Percentiles rank a stretch among this genome's conserved stretches.
These are phyloP conservation scores for Gymnarchus niloticus DNA, from an alignment of 2,113 vertebrate genomes.

Conservation along the genomic window DNA sequence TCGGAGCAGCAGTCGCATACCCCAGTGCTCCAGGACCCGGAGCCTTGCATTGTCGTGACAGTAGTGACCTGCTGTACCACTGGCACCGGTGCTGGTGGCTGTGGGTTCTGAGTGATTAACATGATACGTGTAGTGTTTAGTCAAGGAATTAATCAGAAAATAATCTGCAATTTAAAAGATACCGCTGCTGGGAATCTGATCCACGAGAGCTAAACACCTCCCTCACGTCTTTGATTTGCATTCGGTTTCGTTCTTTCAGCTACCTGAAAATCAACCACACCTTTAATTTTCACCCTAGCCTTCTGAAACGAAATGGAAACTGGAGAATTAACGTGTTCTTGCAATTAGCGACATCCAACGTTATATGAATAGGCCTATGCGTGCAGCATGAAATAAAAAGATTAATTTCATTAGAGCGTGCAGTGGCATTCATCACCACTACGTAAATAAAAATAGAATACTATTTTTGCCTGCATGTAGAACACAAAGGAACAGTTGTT, in stretches of 20 bases:
- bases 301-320: neutral
- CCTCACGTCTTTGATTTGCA: neutral
- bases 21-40: slow-evolving; percentile 49
- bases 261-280: neutral
- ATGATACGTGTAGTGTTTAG: neutral
- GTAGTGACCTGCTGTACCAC: slow-evolving; percentile 37
- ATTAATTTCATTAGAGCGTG: neutral
- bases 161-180: neutral
- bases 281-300: too few relatives aligned
- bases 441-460: neutral
- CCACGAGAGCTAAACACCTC: neutral
- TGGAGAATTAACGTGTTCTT: neutral
- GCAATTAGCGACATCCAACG: neutral
- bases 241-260: neutral
- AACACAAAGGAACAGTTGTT: too few relatives aligned
- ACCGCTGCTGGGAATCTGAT: neutral
- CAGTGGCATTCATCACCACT: neutral
- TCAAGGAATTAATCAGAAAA: neutral
- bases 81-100: slow-evolving; percentile 42
- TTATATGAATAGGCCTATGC: neutral
- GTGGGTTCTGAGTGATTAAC: neutral
- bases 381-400: neutral
- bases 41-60: neutral
- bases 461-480: neutral
- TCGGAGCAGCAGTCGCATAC: slow-evolving; percentile 58